phyloP scores from a whole-genome alignment of 1,140 invertebrate species.

The Papilio xuthus region DNA sequence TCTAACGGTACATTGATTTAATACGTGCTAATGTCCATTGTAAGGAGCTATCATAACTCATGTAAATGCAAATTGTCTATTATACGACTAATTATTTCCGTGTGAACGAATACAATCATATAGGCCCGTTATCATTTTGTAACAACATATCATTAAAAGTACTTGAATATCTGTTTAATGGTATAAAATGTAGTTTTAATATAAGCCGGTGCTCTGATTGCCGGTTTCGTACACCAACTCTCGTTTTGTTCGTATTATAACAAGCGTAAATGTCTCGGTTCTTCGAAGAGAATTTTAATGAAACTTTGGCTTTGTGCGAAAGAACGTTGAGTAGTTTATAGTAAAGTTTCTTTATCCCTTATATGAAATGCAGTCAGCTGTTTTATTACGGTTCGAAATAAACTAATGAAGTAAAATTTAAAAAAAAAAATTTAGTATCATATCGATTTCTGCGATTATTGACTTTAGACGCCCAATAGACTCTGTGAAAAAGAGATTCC shows the following conservation, averaged over 20 bases:
- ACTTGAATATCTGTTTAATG: conserved; percentile 40
- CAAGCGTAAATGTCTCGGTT: conserved; percentile 10
- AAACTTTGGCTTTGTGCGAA: conserved; percentile 13
- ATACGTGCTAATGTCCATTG: conserved; percentile 33
- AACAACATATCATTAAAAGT: conserved; percentile 38
- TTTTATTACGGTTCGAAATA: not conserved
- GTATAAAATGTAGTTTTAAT: conserved; percentile 37
- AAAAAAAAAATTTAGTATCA: no score
- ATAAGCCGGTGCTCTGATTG: conserved; percentile 33
- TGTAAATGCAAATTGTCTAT: conserved; percentile 34
- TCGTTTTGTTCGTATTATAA: conserved; percentile 25
- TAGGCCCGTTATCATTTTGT: conserved; percentile 40
- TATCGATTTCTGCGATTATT: no score
- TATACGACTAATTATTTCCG: conserved; percentile 46
- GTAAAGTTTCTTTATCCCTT: not conserved
- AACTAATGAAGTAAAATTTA: not conserved
- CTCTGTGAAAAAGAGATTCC: no score
- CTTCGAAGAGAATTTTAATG: conserved; percentile 22
- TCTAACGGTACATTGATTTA: conserved; percentile 28
- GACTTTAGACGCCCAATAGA: no score
- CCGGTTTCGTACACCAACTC: conserved; percentile 22
- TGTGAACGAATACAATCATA: conserved; percentile 45
- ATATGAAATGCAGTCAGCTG: not conserved
- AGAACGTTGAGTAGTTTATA: not conserved
- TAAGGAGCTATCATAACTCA: conserved; percentile 30